Conservation (phyloP, 2,113 vertebrate genomes). For the Phodopus roborovskii region DNA sequence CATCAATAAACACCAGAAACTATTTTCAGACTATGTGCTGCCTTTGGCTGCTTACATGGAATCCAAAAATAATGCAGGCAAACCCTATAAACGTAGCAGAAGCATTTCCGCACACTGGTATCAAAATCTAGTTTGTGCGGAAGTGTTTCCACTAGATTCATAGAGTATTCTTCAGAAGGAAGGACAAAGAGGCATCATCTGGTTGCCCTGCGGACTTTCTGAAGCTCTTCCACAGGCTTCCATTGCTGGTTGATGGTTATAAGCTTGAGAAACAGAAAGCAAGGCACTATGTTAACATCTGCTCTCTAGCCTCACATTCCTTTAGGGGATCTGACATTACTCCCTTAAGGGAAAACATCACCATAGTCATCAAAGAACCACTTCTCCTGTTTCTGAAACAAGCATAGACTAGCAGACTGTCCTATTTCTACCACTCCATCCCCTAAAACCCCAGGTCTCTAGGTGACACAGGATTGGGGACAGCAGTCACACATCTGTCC, state of each 20-base stretch:
- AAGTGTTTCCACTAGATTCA: constrained; percentile 93
- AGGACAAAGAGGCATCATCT: constrained; percentile 84
- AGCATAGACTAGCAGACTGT: not conserved
- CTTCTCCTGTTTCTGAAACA: constrained; percentile 23
- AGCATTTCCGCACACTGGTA: constrained; percentile 94
- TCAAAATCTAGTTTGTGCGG: constrained; percentile 89
- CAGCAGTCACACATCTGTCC: not conserved
- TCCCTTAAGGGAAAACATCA: constrained; percentile 4
- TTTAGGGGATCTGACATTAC: not conserved
- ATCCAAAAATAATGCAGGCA: constrained; percentile 79
- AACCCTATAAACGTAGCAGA: constrained; percentile 93
- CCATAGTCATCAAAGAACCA: not conserved
- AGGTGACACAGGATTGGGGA: not conserved
- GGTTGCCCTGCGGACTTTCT: constrained; percentile 86
- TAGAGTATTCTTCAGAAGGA: constrained; percentile 78
- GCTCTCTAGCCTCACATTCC: not conserved
- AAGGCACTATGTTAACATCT: not conserved
- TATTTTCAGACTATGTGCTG: constrained; percentile 70
- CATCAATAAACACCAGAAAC: constrained; percentile 53
- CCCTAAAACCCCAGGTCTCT: not conserved
- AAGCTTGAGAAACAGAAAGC: constrained; percentile 85
- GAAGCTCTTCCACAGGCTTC: constrained; percentile 92
- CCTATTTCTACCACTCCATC: not conserved
- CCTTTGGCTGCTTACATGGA: constrained; percentile 78
- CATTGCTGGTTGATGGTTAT: constrained; percentile 92